These are phyloP conservation scores for Petroica traversi DNA, from an alignment of 2,113 vertebrate genomes.

Conservation along the genomic window DNA sequence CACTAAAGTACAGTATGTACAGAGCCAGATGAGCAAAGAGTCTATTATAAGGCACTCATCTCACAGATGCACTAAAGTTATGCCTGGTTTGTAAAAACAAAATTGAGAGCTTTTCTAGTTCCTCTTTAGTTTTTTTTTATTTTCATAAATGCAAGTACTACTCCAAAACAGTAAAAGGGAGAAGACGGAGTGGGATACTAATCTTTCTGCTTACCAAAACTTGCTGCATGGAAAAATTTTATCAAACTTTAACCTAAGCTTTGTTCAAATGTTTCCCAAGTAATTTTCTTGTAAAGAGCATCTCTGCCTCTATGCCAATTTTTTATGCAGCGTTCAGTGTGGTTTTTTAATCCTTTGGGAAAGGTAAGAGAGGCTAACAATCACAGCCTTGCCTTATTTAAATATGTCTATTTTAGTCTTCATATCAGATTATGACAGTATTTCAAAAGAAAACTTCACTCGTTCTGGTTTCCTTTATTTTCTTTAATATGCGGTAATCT, in stretches of 20 bases:
- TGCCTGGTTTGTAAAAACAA: not conserved
- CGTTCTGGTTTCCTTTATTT: not conserved
- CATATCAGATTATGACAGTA: not conserved
- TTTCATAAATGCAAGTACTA: not conserved
- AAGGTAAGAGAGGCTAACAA: not conserved
- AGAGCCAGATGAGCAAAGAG: not conserved
- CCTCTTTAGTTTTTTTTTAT: not conserved
- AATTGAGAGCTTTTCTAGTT: not conserved
- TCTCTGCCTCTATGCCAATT: not conserved
- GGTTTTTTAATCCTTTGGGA: not conserved
- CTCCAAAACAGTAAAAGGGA: not conserved
- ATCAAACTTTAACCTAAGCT: not conserved
- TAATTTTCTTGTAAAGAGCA: not conserved
- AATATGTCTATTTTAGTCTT: not conserved
- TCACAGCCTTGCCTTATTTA: not conserved
- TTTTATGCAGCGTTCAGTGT: not conserved
- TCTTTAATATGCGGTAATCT: not conserved
- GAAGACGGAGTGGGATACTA: not conserved
- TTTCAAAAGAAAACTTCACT: not conserved
- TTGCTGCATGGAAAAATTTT: not conserved
- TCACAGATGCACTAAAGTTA: not conserved
- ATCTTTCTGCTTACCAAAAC: not conserved
- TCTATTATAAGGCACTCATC: not conserved
- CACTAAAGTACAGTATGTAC: not conserved
- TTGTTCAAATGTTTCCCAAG: not conserved